These are phyloP conservation scores for Eupithecia dodoneata DNA, from an alignment of 2,888 invertebrate species.

Conservation along the genomic window DNA sequence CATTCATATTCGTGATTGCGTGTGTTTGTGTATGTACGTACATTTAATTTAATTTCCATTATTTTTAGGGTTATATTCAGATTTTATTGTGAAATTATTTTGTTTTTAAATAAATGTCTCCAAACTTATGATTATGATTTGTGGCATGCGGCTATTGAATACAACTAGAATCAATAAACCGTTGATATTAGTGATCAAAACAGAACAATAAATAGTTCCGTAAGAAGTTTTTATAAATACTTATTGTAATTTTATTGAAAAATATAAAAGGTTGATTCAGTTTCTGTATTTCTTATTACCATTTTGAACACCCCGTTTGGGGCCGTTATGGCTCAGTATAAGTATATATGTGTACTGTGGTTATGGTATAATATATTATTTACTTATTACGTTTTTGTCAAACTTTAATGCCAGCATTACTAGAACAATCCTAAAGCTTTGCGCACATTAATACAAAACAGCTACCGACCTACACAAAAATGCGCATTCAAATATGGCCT, in stretches of 20 bases:
- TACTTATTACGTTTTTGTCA: neutral
- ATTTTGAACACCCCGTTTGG: neutral
- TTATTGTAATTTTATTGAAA: conserved; percentile 65
- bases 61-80: conserved; percentile 65
- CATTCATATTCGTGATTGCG: conserved; percentile 61
- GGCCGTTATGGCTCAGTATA: too few relatives aligned
- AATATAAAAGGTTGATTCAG: conserved; percentile 75
- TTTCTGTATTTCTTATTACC: conserved; percentile 34
- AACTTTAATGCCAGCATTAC: too few relatives aligned
- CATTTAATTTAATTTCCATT: conserved; percentile 58
- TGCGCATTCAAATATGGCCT: too few relatives aligned
- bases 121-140: conserved; percentile 51
- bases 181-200: conserved; percentile 60
- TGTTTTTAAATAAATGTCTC: conserved; percentile 56
- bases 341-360: too few relatives aligned
- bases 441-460: too few relatives aligned
- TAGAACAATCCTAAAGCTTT: too few relatives aligned
- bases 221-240: conserved; percentile 68
- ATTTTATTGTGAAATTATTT: conserved; percentile 69
- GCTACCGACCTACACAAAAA: too few relatives aligned
- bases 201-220: conserved; percentile 72
- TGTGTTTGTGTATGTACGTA: conserved; percentile 48
- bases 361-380: neutral
- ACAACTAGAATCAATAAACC: conserved; percentile 2
- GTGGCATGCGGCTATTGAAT: conserved; percentile 6